phyloP scores from a whole-genome alignment of 2,888 invertebrate genomes.

The Pachycephus smyrnensis region DNA sequence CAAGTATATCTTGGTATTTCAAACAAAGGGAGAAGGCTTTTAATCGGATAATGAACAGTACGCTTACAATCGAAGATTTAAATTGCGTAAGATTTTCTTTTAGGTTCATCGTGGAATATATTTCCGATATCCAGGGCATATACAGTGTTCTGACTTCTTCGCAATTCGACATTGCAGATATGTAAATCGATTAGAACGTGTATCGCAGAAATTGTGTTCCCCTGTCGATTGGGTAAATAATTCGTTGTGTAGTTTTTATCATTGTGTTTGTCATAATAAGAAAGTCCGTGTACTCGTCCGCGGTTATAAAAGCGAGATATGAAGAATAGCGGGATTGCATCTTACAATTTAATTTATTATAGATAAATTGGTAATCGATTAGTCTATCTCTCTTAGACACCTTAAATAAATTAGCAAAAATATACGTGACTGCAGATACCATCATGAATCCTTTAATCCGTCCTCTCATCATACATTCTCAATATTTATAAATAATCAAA shows the following conservation, averaged over 20 bases:
- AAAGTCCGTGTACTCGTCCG: slow-evolving; percentile 40
- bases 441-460: neutral
- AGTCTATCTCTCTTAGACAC: slow-evolving; percentile 38
- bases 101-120: neutral
- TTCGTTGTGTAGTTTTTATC: slow-evolving; percentile 28
- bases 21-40: neutral
- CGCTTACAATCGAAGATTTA: neutral
- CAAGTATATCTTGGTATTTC: neutral
- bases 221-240: slow-evolving; percentile 20
- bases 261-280: slow-evolving; percentile 23
- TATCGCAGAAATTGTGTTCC: neutral
- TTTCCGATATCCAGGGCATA: neutral
- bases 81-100: neutral
- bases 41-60: neutral
- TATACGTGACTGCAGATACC: neutral
- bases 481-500: neutral
- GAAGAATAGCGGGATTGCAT: slow-evolving; percentile 35
- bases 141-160: neutral
- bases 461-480: neutral
- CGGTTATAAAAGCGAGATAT: slow-evolving; percentile 41
- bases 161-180: neutral
- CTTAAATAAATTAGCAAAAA: slow-evolving; percentile 39
- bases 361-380: slow-evolving; percentile 46
- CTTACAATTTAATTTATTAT: slow-evolving; percentile 49
- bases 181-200: neutral